phyloP scores from a whole-genome alignment of 2,888 invertebrate species.

The Drosophila hamatofila region DNA sequence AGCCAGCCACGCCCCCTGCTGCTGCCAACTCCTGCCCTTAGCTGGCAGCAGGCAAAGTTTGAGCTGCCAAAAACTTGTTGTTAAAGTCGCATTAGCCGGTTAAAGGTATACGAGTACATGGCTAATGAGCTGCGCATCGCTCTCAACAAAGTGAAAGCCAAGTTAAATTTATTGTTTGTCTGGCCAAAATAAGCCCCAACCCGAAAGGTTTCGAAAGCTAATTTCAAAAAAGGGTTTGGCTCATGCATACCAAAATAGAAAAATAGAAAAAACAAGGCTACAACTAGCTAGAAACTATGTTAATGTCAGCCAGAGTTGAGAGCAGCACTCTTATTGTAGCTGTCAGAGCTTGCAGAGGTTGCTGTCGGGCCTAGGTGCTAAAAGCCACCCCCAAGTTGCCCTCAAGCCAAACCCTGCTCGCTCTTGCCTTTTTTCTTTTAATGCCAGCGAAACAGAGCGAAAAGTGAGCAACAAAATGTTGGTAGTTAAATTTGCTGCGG shows the following conservation, averaged over 20 bases:
- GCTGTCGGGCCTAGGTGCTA: conserved; percentile 4
- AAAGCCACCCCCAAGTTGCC: conserved; percentile 17
- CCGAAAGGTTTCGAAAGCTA: conserved; percentile 21
- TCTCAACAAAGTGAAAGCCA: conserved; percentile 5
- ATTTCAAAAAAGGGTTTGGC: conserved; percentile 39
- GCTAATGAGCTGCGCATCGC: conserved; percentile 52
- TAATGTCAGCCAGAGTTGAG: conserved; percentile 21
- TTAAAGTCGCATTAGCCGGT: conserved; percentile 77
- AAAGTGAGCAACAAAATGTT: conserved; percentile 65
- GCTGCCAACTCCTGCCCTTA: neutral
- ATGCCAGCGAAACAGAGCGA: conserved; percentile 45
- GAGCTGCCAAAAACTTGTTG: conserved; percentile 66
- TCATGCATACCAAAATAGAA: neutral
- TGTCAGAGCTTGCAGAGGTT: neutral
- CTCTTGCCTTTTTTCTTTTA: conserved; percentile 26
- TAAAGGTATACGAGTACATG: conserved; percentile 58
- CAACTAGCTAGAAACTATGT: conserved; percentile 34
- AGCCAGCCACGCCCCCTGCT: neutral
- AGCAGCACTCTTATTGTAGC: conserved; percentile 42
- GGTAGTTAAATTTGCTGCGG: conserved; percentile 76
- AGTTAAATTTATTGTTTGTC: conserved; percentile 67
- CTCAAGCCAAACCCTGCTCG: neutral
- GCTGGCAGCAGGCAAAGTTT: conserved; percentile 43
- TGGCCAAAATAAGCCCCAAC: conserved; percentile 33
- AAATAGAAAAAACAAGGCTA: neutral